phyloP scores from a whole-genome alignment of 2,113 vertebrate species.

The Megalops atlanticus region DNA sequence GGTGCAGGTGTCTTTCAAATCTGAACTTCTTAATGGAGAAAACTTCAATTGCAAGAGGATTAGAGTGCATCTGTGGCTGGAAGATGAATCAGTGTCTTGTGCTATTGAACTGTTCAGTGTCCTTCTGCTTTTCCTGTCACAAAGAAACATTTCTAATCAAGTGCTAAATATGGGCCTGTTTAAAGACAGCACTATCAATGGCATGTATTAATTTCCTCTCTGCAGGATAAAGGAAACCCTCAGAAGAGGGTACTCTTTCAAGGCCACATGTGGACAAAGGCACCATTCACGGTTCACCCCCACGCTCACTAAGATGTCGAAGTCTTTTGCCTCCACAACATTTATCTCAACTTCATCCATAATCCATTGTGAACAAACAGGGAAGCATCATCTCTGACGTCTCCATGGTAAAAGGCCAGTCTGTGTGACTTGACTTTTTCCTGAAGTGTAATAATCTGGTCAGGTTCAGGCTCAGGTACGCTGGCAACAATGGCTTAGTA shows the following conservation, averaged over 20 bases:
- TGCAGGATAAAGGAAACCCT: constrained; percentile 35
- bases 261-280: constrained; percentile 41
- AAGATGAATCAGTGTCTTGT: not conserved
- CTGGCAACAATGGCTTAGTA: not conserved
- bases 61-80: not conserved
- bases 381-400: not conserved
- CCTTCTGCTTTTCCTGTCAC: constrained; percentile 27
- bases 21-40: not conserved
- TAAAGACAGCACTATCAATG: constrained; percentile 33
- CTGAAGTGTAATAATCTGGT: not conserved
- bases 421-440: not conserved
- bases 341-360: not conserved
- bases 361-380: not conserved
- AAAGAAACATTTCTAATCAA: constrained; percentile 37
- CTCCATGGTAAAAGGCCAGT: not conserved
- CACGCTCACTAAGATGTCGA: not conserved
- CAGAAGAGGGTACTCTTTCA: constrained; percentile 39
- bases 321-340: not conserved
- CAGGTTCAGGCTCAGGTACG: not conserved
- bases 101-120: constrained; percentile 21
- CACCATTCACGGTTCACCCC: constrained; percentile 20
- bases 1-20: not conserved
- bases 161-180: constrained; percentile 37
- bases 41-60: not conserved
- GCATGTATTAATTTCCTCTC: constrained; percentile 35